phyloP scores from a whole-genome alignment of 2,113 vertebrate genomes.

The Pteropus alecto region DNA sequence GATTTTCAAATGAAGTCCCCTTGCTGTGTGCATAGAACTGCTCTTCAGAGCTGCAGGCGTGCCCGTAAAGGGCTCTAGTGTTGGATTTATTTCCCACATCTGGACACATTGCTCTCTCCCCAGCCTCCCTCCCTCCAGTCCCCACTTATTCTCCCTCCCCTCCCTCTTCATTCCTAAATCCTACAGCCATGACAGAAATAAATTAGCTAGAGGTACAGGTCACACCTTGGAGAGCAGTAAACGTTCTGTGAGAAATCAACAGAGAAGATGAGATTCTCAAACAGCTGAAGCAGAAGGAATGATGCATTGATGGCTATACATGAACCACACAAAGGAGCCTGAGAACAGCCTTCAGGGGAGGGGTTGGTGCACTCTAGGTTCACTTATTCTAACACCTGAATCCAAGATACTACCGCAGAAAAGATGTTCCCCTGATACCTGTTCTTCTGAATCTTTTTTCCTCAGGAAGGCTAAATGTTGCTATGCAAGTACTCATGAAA shows the following conservation, averaged over 20 bases:
- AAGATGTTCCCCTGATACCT: not conserved
- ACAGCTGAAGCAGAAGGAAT: constrained; percentile 81
- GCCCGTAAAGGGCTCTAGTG: constrained; percentile 47
- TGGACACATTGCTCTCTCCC: constrained; percentile 63
- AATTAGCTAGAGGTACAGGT: constrained; percentile 84
- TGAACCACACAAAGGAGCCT: constrained; percentile 80
- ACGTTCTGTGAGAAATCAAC: constrained; percentile 82
- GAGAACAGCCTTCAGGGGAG: constrained; percentile 62
- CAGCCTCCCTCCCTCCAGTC: constrained; percentile 9
- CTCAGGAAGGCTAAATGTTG: not conserved
- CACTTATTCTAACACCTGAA: constrained; percentile 75
- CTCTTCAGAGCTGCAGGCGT: constrained; percentile 55
- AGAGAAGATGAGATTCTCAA: constrained; percentile 79
- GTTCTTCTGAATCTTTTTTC: not conserved
- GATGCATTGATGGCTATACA: constrained; percentile 73
- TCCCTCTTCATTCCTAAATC: constrained; percentile 73
- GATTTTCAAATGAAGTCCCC: constrained; percentile 60
- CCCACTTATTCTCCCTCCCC: not conserved
- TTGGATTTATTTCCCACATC: constrained; percentile 77
- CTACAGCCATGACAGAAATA: constrained; percentile 85
- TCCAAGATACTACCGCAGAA: not conserved
- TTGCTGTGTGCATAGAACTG: not conserved
- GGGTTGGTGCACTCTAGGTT: constrained; percentile 51
- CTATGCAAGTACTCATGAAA: not conserved
- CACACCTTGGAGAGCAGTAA: constrained; percentile 85